Evolutionary conservation across 2,113 vertebrate genomes (phyloP).

Genomic region (Etheostoma cragini): DNA sequence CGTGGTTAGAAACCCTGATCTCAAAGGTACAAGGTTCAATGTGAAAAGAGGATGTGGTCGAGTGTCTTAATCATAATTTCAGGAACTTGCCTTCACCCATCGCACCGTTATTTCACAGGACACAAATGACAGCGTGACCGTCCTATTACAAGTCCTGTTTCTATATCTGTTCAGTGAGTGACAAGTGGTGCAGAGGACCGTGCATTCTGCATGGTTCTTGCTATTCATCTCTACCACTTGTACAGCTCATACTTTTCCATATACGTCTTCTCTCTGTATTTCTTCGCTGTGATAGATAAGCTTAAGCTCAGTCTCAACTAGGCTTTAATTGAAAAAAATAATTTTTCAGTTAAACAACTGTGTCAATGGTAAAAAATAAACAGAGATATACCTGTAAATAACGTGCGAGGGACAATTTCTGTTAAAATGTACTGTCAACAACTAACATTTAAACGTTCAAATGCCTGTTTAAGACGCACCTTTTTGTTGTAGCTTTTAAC

Average conservation of each 20-base stretch:
- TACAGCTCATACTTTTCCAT: not conserved
- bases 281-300: not conserved
- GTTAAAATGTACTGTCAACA: too few species aligned
- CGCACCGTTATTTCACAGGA: not conserved
- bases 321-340: too few species aligned
- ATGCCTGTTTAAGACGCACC: too few species aligned
- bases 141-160: not conserved
- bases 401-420: too few species aligned
- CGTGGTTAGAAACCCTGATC: not conserved
- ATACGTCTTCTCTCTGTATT: not conserved
- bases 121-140: not conserved
- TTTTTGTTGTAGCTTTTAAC: too few species aligned
- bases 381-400: too few species aligned
- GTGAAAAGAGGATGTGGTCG: not conserved
- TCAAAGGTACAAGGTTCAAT: not conserved
- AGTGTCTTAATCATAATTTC: not conserved
- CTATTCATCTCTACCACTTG: not conserved
- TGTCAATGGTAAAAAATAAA: too few species aligned
- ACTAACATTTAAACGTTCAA: too few species aligned
- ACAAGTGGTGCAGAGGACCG: not conserved
- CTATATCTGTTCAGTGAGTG: not conserved
- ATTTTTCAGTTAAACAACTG: too few species aligned
- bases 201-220: not conserved
- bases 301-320: too few species aligned
- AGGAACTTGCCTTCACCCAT: not conserved